A percentile compares a stretch with the other conserved stretches of the same genome.
Conservation (phyloP, 2,888 invertebrate genomes). For the Phymatocera aterrima region DNA sequence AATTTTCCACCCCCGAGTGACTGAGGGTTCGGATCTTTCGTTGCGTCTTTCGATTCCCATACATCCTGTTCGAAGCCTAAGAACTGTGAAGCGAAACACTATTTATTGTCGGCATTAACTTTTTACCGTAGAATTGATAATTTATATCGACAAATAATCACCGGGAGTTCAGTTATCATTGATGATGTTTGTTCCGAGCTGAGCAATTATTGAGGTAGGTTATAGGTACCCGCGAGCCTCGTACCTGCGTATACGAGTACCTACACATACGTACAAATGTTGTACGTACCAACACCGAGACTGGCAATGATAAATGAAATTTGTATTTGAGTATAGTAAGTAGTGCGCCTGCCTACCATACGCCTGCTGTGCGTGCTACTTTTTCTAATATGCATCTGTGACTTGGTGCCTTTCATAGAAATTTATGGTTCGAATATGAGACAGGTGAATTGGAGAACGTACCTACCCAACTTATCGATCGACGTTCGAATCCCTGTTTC, state of each 20-base stretch:
- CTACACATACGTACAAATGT: no score
- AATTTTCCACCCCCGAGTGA: no score
- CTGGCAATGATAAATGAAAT: conserved; percentile 23
- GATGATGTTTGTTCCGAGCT: no score
- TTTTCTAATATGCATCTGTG: neutral
- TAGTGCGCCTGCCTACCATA: neutral
- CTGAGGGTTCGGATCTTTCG: no score
- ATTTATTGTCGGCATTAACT: no score
- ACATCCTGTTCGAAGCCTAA: no score
- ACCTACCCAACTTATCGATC: neutral
- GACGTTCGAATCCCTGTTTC: neutral
- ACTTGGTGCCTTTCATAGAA: neutral
- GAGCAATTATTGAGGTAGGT: no score
- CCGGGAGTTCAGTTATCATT: no score
- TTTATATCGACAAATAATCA: neutral
- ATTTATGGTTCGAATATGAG: neutral
- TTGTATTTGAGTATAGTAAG: conserved; percentile 13
- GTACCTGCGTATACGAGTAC: no score
- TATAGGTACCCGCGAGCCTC: no score
- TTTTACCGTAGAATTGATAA: neutral
- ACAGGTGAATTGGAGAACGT: conserved; percentile 26
- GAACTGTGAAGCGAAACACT: no score
- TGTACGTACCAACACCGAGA: neutral
- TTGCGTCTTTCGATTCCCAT: no score
- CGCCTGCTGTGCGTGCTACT: conserved; percentile 38